A percentile compares a stretch with the other conserved stretches of the same genome.
phyloP scores from a whole-genome alignment of 92 coral and sea anemone species.

The Epizoanthus illoricatus region DNA sequence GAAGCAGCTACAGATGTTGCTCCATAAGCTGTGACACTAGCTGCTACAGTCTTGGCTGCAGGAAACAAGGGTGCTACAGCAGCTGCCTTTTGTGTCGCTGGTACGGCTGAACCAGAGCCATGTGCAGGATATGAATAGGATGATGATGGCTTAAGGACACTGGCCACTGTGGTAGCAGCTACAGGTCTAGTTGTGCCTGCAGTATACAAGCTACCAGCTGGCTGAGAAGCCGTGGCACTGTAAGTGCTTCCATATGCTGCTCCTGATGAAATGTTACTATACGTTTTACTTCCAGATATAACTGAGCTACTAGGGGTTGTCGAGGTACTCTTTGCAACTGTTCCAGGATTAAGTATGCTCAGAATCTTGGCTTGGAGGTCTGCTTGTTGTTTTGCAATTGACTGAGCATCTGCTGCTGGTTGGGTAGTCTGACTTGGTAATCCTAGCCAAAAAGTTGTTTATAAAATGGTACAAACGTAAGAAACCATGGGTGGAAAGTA shows the following conservation, averaged over 20 bases:
- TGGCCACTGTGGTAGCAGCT: conserved; percentile 37
- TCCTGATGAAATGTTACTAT: conserved; percentile 1
- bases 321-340: conserved; percentile 42
- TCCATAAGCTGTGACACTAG: conserved; percentile 3
- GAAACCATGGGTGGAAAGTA: conserved; percentile 4
- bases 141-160: conserved; percentile 1
- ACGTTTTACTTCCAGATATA: not conserved
- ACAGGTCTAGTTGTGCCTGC: not conserved
- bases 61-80: conserved; percentile 57
- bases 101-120: conserved; percentile 24
- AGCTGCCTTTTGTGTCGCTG: conserved; percentile 42
- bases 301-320: not conserved
- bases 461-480: conserved; percentile 33
- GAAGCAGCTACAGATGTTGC: not conserved
- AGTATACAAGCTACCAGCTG: conserved; percentile 6
- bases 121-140: conserved; percentile 18
- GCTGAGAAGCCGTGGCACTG: conserved; percentile 19
- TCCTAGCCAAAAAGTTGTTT: conserved; percentile 65
- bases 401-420: conserved; percentile 80
- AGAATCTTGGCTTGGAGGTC: conserved; percentile 99
- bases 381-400: conserved; percentile 97
- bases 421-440: conserved; percentile 59
- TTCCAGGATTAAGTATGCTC: conserved; percentile 89
- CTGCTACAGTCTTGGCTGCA: conserved; percentile 28
- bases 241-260: conserved; percentile 13